Percentiles rank a stretch among this genome's conserved stretches.
Conservation (phyloP, 2,888 invertebrate species). For the Tanytarsus gracilentus region DNA sequence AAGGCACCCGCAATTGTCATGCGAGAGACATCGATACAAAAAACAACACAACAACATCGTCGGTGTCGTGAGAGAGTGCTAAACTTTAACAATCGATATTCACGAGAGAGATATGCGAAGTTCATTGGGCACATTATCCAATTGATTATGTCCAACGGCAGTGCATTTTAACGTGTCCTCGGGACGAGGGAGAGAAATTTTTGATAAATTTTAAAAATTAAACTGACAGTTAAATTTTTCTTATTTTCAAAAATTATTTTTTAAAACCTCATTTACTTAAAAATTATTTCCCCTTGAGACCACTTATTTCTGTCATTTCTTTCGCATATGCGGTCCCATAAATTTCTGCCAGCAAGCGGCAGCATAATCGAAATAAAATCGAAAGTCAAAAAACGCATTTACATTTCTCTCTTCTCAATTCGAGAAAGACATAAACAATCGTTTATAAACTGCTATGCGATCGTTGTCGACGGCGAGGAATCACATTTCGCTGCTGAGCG, state of each 20-base stretch:
- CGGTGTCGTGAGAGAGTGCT: neutral
- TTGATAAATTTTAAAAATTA: no score
- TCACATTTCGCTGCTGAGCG: slow-evolving; percentile 6
- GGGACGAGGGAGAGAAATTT: no score
- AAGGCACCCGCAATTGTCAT: slow-evolving; percentile 1
- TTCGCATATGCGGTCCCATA: neutral
- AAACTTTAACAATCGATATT: neutral
- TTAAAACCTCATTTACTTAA: no score
- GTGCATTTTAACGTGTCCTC: slow-evolving; percentile 1
- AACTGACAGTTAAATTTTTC: no score
- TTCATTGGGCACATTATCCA: slow-evolving; percentile 10
- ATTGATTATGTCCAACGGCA: slow-evolving; percentile 4
- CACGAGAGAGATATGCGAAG: neutral
- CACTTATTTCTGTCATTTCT: no score
- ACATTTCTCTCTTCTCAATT: neutral
- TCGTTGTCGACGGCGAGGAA: neutral
- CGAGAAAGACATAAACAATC: neutral
- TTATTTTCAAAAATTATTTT: no score
- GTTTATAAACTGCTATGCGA: no score
- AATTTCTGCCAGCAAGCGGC: neutral
- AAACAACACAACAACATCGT: neutral
- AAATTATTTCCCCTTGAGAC: no score
- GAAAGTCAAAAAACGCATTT: slow-evolving; percentile 17
- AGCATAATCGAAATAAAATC: neutral
- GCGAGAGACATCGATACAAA: neutral